Base-by-base conservation (phyloP, 1,140 invertebrate genomes). In the Dryas iulia region DNA sequence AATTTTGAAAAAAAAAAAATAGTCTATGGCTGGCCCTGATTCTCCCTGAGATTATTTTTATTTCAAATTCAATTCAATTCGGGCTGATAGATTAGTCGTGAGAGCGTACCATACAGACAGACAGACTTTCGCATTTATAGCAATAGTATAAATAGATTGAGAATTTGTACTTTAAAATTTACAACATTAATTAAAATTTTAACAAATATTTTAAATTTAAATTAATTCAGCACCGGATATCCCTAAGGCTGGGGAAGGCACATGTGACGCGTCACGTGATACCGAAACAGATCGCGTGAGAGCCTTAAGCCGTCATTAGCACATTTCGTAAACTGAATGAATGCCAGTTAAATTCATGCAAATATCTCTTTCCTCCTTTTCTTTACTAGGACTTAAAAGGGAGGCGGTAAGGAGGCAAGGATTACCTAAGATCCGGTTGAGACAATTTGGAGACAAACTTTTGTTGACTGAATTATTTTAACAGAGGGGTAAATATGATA, bases 301-400 rank as follows among this genome's bases (percentile, higher is more conserved):
- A 71, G 69, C 73, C 78, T 81, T 78, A 81, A 85, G 76, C 74
- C 75, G 74, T 78, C 81, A 78, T 88, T 86, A 88, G 73, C 83
- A 79, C 79, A 84, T 73, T 86, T 80, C 67, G 79, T 83, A 71
- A 81, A 81, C 77, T 79, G 76, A 76, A 79, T 84, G 84, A 77
- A 79, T 83, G 81, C 81, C 76, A 74, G 72, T 79, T 83, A 84
- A 87, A 87, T 88, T 86, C 87, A 89, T 89, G 84, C 69, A 81
- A 89, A 89, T 83, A 77, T 85, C 78, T 73, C 74, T 85, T 84
- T 81, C 74, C 81, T 83, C 82, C 80, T 79, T 85, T 85, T 84
- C 84, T 85, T 86, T 81, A 69, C 70, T 21, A 75, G 71, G 76
- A 75, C 81, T 81, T 79, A 77, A 63, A 59, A 66, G 71, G 77